Base-by-base conservation (phyloP, 2,113 vertebrate genomes). In the Bufo gargarizans region DNA sequence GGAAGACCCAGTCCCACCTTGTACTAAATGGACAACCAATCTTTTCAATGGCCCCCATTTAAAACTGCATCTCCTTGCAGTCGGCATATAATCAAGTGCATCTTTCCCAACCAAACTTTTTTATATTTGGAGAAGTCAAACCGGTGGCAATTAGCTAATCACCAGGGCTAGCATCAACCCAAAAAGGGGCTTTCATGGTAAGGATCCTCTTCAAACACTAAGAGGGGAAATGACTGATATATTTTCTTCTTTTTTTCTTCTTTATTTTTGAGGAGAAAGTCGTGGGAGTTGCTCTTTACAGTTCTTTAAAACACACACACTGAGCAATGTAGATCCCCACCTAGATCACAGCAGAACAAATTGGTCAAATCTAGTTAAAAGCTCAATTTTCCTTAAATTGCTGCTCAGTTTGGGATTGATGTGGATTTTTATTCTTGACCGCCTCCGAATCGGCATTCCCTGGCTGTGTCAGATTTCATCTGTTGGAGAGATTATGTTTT, bases 401-500 rank as follows among this genome's bases (percentile, higher is more conserved):
- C 45, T 82, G 43, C 80, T 65, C 45, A 13, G 59, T 47, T 82
- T 82, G 47, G 49, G 49, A 53, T 53, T 77, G 49, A 77, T 77
- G 80, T 82, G 80, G 45, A 67, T 65, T 65, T 65, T 82, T n/a
- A 67, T 67, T 82, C 80, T 65, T 65, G 79, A 82, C 80, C 80
- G 45, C 43, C 58, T 82, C 58, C 50, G 67, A 17, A 67, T 82
- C 80, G 49, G 59, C 16, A 13, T 59, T 65, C 58, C 59, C 67
- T 65, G 53, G 16, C 43, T 65, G 59, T 82, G 80, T 82, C 80
- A 82, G 80, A 65, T 82, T 49, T 82, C 19, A 82, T 82, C 80
- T 82, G 59, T 49, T 65, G 61, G 59, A 82, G 80, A 82, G 58
- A 82, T 82, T 65, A 65, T 82, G 59, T 67, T 82, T 82, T 82